Conservation (phyloP, 2,113 vertebrate genomes). For the Apus apus region DNA sequence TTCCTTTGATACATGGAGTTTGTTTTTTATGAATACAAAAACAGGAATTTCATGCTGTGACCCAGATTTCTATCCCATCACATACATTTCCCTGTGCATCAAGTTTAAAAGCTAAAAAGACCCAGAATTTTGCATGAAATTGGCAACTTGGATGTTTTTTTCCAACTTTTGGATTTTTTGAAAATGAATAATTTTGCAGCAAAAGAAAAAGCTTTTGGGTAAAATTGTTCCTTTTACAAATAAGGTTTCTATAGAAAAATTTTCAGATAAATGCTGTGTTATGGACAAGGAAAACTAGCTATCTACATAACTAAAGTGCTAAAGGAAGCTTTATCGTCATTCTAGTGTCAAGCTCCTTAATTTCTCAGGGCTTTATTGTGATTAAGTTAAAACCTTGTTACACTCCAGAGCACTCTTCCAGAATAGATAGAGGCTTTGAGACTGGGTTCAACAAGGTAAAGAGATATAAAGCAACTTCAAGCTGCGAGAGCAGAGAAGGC, state of each 20-base stretch:
- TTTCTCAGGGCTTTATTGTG: neutral
- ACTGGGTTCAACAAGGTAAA: neutral
- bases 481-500: neutral
- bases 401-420: neutral
- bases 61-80: constrained; percentile 68
- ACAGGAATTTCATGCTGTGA: constrained; percentile 68
- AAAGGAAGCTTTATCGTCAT: neutral
- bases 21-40: constrained; percentile 71
- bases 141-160: constrained; percentile 39
- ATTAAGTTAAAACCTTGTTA: neutral
- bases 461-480: constrained; percentile 9
- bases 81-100: constrained; percentile 62
- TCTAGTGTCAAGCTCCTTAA: neutral
- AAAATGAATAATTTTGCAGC: constrained; percentile 51
- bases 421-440: neutral
- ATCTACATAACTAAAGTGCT: neutral
- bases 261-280: neutral
- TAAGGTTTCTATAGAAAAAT: neutral
- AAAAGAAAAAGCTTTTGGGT: neutral
- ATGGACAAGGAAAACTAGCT: neutral
- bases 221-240: neutral
- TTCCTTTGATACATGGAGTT: constrained; percentile 64
- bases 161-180: neutral
- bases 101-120: constrained; percentile 65
- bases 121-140: constrained; percentile 58